Percentiles rank a stretch among this genome's conserved stretches.
phyloP scores from a whole-genome alignment of 2,888 invertebrate genomes.

The Polyommatus iphigenia region DNA sequence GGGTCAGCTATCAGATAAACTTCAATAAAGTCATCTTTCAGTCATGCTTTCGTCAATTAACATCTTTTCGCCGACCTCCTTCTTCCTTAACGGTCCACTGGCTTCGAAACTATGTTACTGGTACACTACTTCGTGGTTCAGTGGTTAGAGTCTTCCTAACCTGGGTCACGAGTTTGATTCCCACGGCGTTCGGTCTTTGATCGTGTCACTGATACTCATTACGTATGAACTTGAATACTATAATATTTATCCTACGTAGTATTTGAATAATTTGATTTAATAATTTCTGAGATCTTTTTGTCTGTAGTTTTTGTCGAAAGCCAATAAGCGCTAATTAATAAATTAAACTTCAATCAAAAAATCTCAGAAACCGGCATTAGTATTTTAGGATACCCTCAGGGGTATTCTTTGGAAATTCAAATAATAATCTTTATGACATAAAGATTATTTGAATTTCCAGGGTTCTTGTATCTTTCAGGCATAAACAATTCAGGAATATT shows the following conservation, averaged over 20 bases:
- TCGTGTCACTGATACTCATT: not conserved
- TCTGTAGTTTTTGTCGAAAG: not conserved
- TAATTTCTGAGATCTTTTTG: too few relatives aligned
- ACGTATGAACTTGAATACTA: too few relatives aligned
- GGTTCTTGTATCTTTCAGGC: not conserved
- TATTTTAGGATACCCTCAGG: too few relatives aligned
- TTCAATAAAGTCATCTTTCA: not conserved
- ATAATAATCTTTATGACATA: too few relatives aligned
- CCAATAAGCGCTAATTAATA: not conserved
- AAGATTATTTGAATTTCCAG: not conserved
- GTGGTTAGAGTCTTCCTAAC: not conserved
- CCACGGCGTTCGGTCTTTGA: conserved; percentile 2
- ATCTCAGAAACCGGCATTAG: too few relatives aligned
- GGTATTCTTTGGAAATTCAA: too few relatives aligned
- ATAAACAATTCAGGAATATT: conserved; percentile 6
- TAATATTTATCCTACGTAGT: too few relatives aligned
- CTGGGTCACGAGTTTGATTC: conserved; percentile 10
- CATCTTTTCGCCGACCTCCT: not conserved
- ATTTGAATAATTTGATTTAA: too few relatives aligned
- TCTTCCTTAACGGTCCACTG: conserved; percentile 17
- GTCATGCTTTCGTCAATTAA: conserved; percentile 14
- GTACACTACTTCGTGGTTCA: conserved; percentile 15
- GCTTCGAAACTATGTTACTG: not conserved
- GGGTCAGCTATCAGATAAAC: not conserved
- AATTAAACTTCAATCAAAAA: too few relatives aligned